Conservation (phyloP, 1,140 invertebrate species). For the Pectinophora gossypiella region DNA sequence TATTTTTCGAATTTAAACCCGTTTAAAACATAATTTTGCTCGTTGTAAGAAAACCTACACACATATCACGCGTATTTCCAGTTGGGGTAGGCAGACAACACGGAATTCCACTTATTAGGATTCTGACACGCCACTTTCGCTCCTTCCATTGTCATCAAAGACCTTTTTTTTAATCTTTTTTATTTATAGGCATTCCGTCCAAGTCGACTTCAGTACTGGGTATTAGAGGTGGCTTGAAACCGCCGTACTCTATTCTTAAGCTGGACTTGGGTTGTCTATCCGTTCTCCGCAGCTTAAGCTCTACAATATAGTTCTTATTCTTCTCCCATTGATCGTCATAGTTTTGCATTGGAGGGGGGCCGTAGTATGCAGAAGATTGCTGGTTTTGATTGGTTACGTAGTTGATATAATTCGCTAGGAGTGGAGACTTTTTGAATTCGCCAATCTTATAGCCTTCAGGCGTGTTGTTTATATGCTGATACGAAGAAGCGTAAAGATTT, state of each 20-base stretch:
- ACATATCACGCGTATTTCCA: too few relatives aligned
- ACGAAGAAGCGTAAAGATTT: constrained; percentile 50
- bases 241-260: constrained; percentile 86
- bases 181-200: constrained; percentile 76
- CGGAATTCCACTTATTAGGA: too few relatives aligned
- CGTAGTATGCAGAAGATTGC: constrained; percentile 32
- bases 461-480: constrained; percentile 40
- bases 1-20: too few relatives aligned
- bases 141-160: too few relatives aligned
- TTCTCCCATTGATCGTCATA: constrained; percentile 44
- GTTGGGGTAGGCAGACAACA: too few relatives aligned
- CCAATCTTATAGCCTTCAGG: constrained; percentile 15
- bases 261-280: constrained; percentile 74
- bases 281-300: constrained; percentile 54
- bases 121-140: too few relatives aligned
- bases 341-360: constrained; percentile 42
- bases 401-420: constrained; percentile 18
- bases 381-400: constrained; percentile 23
- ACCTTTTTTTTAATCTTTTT: too few relatives aligned
- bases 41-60: too few relatives aligned
- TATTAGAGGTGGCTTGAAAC: constrained; percentile 86
- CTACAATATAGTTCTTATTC: constrained; percentile 37
- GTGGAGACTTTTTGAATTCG: constrained; percentile 13
- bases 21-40: too few relatives aligned
- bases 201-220: constrained; percentile 89